phyloP scores from a whole-genome alignment of 2,797 vertebrate genomes.

The Ambastaia sidthimunki region DNA sequence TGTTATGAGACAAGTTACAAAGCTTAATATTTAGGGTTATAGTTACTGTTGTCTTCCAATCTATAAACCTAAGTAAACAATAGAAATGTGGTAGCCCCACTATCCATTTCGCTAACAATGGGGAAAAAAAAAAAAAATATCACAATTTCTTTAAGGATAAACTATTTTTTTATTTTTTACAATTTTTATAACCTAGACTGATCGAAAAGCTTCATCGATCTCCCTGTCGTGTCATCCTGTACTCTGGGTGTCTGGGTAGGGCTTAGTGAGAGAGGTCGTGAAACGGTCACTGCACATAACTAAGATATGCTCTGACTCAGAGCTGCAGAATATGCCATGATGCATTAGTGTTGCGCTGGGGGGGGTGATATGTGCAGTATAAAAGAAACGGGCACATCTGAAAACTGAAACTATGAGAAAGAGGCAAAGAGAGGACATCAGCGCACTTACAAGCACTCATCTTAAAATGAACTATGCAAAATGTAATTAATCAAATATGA shows the following conservation, averaged over 20 bases:
- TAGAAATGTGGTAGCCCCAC: no score
- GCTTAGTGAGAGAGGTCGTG: slow-evolving; percentile 71
- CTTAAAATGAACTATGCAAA: slow-evolving; percentile 61
- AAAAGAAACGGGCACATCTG: slow-evolving; percentile 49
- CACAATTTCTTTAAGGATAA: no score
- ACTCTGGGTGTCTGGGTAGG: slow-evolving; percentile 35
- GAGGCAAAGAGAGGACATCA: slow-evolving; percentile 55
- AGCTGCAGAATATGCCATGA: slow-evolving; percentile 78
- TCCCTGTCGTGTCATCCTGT: slow-evolving; percentile 51
- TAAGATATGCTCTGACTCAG: slow-evolving; percentile 73
- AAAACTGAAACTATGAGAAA: slow-evolving; percentile 55
- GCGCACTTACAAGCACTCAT: slow-evolving; percentile 74
- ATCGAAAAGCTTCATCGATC: neutral
- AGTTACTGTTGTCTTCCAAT: neutral
- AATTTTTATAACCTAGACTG: neutral
- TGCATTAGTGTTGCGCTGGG: slow-evolving; percentile 75
- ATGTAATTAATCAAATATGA: slow-evolving; percentile 73
- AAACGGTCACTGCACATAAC: slow-evolving; percentile 76
- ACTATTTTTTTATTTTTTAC: neutral
- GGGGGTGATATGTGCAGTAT: slow-evolving; percentile 47
- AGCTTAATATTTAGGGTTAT: neutral
- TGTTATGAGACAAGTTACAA: no score
- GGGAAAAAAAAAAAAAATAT: no score
- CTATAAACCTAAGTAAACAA: neutral
- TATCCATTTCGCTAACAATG: no score